Conservation (phyloP, 2,888 invertebrate species). For the Protophormia terraenovae region DNA sequence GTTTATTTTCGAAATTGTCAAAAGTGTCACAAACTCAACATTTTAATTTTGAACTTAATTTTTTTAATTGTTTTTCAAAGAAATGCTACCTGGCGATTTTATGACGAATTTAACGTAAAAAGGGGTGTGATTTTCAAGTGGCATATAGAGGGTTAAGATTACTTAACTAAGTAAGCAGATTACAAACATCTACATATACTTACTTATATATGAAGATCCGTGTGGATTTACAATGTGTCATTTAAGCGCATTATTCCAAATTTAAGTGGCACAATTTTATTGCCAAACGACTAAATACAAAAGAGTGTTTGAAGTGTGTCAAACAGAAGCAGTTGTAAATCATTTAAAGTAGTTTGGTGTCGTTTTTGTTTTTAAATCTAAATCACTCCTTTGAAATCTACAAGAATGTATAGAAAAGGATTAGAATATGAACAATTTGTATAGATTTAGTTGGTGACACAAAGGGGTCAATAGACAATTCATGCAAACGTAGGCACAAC, state of each 20-base stretch:
- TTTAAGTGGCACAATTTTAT: not conserved
- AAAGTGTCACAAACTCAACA: not conserved
- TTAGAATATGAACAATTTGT: not conserved
- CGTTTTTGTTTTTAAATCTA: not conserved
- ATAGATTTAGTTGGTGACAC: not conserved
- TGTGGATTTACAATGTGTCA: not conserved
- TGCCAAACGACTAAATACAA: not conserved
- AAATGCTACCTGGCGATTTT: not conserved
- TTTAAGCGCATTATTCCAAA: not conserved
- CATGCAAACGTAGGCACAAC: not conserved
- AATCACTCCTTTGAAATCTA: constrained; percentile 1
- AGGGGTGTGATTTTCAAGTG: not conserved
- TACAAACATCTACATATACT: no score
- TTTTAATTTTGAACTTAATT: not conserved
- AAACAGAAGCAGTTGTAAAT: constrained; percentile 19
- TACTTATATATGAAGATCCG: not conserved
- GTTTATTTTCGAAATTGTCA: not conserved
- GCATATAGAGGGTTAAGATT: not conserved
- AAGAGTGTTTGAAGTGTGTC: not conserved
- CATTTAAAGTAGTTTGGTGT: not conserved
- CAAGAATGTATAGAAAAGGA: not conserved
- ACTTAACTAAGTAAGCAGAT: not conserved
- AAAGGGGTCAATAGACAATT: not conserved
- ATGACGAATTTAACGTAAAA: not conserved
- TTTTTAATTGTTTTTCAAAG: not conserved